These are phyloP conservation scores for Chamaetylas fuelleborni DNA, from an alignment of 2,113 vertebrate genomes.

Conservation along the genomic window DNA sequence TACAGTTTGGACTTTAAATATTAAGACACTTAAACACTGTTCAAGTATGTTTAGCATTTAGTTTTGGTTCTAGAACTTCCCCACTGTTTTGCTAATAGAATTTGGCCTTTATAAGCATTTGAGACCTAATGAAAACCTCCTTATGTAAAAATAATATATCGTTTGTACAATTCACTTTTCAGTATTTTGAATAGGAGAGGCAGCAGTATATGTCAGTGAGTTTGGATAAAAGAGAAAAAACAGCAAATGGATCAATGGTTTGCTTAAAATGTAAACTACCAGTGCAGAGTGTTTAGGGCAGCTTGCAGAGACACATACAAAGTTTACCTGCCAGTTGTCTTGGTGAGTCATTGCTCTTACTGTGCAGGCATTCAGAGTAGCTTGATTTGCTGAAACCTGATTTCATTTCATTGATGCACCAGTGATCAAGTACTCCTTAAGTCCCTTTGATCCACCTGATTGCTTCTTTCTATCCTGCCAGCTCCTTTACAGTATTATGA, in stretches of 20 bases:
- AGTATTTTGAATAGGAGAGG: neutral
- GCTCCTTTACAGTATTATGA: neutral
- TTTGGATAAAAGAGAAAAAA: neutral
- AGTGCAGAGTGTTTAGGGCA: neutral
- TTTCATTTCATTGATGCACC: neutral
- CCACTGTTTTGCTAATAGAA: neutral
- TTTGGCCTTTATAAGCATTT: neutral
- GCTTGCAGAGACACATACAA: neutral
- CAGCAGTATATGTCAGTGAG: neutral
- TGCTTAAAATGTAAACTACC: neutral
- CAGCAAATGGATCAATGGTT: neutral
- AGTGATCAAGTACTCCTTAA: neutral
- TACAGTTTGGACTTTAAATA: neutral
- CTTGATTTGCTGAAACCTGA: neutral
- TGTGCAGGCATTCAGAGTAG: neutral
- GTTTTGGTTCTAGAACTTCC: neutral
- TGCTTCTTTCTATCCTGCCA: neutral
- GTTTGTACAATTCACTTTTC: neutral
- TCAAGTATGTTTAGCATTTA: neutral
- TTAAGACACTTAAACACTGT: neutral
- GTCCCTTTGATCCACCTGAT: neutral
- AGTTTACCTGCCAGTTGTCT: neutral
- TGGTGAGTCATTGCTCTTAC: neutral
- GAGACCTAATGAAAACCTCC: neutral
- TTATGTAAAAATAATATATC: neutral